phyloP scores from a whole-genome alignment of 2,113 vertebrate species.

The Chamaea fasciata region DNA sequence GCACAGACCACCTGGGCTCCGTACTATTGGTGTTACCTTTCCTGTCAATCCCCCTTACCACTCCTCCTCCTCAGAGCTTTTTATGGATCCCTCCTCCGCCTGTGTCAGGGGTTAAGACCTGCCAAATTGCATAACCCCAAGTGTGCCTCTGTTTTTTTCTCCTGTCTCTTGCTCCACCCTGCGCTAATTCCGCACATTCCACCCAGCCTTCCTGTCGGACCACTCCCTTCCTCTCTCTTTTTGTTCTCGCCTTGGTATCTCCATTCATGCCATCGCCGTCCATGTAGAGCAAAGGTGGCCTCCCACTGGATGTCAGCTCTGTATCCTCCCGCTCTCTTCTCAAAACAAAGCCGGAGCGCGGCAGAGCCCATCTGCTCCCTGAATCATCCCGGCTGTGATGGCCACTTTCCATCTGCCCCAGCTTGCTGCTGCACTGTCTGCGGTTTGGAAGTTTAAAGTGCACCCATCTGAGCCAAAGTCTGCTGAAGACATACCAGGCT shows the following conservation, averaged over 20 bases:
- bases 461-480: background rate
- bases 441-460: background rate
- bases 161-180: constrained; percentile 39
- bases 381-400: constrained; percentile 11
- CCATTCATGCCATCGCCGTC: background rate
- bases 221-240: constrained; percentile 27
- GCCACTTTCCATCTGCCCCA: constrained; percentile 22
- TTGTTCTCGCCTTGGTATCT: background rate
- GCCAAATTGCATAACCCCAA: constrained; percentile 8
- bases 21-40: background rate
- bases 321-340: background rate
- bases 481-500: background rate
- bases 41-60: background rate
- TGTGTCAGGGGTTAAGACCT: background rate
- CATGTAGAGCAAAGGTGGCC: background rate
- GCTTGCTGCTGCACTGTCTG: background rate
- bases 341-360: background rate
- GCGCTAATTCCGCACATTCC: constrained; percentile 54
- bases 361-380: constrained; percentile 40
- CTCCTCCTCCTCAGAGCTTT: background rate
- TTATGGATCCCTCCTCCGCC: background rate
- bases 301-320: background rate
- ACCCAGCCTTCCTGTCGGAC: background rate
- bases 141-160: background rate
- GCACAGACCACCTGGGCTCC: background rate